These are phyloP conservation scores for Acropternis orthonyx DNA, from an alignment of 2,797 vertebrate genomes.

Conservation along the genomic window DNA sequence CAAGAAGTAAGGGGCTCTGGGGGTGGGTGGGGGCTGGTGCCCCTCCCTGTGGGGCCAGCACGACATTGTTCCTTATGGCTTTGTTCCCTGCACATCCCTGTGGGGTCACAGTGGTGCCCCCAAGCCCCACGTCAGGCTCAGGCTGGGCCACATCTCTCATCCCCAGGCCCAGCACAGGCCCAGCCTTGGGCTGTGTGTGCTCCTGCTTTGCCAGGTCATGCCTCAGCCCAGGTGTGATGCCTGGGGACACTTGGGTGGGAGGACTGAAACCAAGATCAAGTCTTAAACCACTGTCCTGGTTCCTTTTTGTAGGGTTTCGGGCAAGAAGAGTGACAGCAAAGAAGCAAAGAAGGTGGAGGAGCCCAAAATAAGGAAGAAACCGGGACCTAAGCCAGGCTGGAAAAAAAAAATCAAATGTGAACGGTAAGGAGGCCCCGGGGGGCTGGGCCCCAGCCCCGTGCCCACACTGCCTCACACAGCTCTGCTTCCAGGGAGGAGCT, in stretches of 20 bases:
- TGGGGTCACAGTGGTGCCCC: not conserved
- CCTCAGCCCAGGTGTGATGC: accelerated
- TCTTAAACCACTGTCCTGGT: not conserved
- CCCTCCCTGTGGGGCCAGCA: accelerated
- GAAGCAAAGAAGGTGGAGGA: slow-evolving; percentile 75
- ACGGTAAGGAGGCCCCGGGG: slow-evolving; percentile 67
- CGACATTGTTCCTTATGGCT: not conserved
- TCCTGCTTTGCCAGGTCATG: not conserved
- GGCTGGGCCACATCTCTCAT: not conserved
- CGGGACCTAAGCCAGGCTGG: slow-evolving; percentile 95
- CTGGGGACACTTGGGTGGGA: not conserved
- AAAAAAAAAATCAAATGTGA: slow-evolving; percentile 91
- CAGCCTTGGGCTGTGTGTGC: accelerated
- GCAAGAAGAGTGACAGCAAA: slow-evolving; percentile 75
- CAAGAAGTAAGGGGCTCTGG: slow-evolving; percentile 78
- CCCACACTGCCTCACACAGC: not conserved
- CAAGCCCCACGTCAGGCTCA: accelerated
- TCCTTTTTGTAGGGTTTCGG: slow-evolving; percentile 48
- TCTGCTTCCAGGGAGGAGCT: slow-evolving; percentile 88
- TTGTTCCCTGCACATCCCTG: not conserved
- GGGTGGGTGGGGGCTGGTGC: not conserved
- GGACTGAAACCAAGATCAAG: not conserved
- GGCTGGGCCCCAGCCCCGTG: accelerated
- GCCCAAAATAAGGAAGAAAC: slow-evolving; percentile 88
- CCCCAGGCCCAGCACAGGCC: not conserved